phyloP scores from a whole-genome alignment of 2,113 vertebrate species.

The Phycodurus eques region DNA sequence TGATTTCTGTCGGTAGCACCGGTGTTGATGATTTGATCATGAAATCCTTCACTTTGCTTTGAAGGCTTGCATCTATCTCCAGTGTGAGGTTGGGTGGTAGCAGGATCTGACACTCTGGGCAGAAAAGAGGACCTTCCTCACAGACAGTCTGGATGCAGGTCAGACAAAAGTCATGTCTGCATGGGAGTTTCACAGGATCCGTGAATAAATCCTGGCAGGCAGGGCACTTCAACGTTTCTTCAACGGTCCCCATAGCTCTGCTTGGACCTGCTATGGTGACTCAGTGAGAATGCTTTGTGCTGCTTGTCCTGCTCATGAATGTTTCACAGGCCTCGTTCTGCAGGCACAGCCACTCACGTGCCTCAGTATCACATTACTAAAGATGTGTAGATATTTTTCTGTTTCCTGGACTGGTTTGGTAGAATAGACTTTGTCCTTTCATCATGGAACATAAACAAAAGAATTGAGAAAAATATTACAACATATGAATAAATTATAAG shows the following conservation, averaged over 20 bases:
- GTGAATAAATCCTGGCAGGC: conserved; percentile 68
- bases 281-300: conserved; percentile 12
- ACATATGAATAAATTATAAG: too few species aligned
- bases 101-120: conserved; percentile 75
- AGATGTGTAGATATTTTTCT: conserved; percentile 20
- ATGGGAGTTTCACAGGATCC: conserved; percentile 66
- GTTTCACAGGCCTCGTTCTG: conserved; percentile 50
- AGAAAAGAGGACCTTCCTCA: conserved; percentile 63
- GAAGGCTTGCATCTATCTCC: conserved; percentile 58
- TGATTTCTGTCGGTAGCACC: neutral
- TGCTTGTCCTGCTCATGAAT: conserved; percentile 56
- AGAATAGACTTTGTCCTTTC: too few species aligned
- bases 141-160: conserved; percentile 70
- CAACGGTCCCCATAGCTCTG: conserved; percentile 50
- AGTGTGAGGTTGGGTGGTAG: conserved; percentile 55
- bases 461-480: too few species aligned
- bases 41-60: conserved; percentile 52
- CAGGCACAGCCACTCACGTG: conserved; percentile 26
- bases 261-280: conserved; percentile 20
- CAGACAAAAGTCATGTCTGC: conserved; percentile 71
- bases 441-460: too few species aligned
- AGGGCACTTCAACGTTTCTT: conserved; percentile 65
- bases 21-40: conserved; percentile 7
- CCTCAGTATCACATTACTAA: conserved; percentile 60
- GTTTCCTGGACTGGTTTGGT: neutral